These are phyloP conservation scores for Cremastobaeus sp. DNA, from an alignment of 2,888 invertebrate species.

Conservation along the genomic window DNA sequence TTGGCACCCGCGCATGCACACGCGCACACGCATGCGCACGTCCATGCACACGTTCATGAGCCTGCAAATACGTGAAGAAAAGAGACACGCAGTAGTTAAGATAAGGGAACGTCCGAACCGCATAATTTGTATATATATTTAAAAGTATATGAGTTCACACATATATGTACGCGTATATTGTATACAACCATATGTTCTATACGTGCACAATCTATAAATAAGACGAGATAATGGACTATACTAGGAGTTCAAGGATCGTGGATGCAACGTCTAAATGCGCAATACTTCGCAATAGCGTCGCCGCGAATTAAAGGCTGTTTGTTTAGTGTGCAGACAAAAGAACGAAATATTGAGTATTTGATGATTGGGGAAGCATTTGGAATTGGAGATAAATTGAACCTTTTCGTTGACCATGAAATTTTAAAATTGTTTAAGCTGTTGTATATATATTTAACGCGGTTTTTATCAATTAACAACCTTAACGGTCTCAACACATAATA, in stretches of 20 bases:
- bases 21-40: conserved; percentile 67
- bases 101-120: conserved; percentile 36
- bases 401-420: too few relatives aligned
- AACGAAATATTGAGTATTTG: background rate
- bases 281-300: conserved; percentile 14
- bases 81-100: conserved; percentile 5
- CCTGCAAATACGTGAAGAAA: conserved; percentile 72
- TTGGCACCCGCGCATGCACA: conserved; percentile 69
- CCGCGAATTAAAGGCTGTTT: conserved; percentile 21
- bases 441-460: too few relatives aligned
- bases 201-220: conserved; percentile 30
- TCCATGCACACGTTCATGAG: conserved; percentile 70
- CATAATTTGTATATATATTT: conserved; percentile 41
- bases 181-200: conserved; percentile 41
- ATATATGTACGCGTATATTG: conserved; percentile 39
- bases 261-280: conserved; percentile 48
- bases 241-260: conserved; percentile 24
- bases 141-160: conserved; percentile 19
- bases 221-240: conserved; percentile 25
- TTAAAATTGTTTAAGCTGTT: too few relatives aligned
- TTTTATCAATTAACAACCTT: too few relatives aligned
- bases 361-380: background rate
- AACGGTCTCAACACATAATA: too few relatives aligned
- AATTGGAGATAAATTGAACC: background rate
- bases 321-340: background rate